Conservation (phyloP, 2,113 vertebrate species). For the Odocoileus hemionus region DNA sequence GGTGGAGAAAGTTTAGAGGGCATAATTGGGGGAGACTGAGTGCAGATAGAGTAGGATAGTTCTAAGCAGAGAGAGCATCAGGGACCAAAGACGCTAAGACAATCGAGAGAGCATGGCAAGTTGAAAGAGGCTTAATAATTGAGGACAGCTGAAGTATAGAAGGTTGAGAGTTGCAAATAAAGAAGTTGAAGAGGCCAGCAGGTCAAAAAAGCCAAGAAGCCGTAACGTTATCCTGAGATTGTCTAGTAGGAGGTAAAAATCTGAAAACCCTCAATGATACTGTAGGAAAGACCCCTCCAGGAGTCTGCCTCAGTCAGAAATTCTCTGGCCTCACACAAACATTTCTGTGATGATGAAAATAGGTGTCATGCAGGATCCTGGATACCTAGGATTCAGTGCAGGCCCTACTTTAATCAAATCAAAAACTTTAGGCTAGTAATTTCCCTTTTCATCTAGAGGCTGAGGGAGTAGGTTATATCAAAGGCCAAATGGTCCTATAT, state of each 20-base stretch:
- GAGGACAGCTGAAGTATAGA: neutral
- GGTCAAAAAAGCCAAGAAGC: neutral
- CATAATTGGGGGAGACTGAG: neutral
- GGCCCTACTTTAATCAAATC: neutral
- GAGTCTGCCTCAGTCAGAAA: neutral
- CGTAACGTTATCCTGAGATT: neutral
- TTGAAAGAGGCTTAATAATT: neutral
- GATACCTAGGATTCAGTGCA: neutral
- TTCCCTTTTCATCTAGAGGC: neutral
- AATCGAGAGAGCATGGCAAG: neutral
- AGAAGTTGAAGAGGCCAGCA: neutral
- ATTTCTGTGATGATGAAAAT: neutral
- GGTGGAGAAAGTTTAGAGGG: neutral
- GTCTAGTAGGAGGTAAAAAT: neutral
- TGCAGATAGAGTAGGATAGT: neutral
- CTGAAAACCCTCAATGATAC: neutral
- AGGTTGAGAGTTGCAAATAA: neutral
- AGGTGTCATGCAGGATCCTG: neutral
- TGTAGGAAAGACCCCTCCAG: neutral
- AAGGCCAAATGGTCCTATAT: neutral
- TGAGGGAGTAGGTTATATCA: neutral
- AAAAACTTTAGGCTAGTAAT: neutral
- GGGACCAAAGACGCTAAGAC: neutral
- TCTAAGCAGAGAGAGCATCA: neutral
- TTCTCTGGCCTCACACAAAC: neutral